Evolutionary conservation across 2,113 vertebrate genomes (phyloP), one percentile per base, ranked within the genome.

Genomic region (Fulica atra): DNA sequence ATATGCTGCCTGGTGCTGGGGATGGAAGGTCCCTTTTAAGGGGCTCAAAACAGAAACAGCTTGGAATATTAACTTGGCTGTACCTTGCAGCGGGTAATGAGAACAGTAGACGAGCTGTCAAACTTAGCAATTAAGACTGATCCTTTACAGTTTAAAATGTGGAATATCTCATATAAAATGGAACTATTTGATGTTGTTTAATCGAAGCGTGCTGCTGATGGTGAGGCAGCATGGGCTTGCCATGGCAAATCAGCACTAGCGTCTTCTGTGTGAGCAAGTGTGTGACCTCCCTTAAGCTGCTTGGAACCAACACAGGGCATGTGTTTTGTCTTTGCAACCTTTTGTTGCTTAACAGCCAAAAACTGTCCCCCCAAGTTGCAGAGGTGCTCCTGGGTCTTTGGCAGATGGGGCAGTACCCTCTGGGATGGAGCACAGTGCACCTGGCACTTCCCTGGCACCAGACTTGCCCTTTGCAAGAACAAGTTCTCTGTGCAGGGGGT

Each of bases 201-300:
- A 54, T 53, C 59, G 42, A 13, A 66, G 50, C 28, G 1, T 1
- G 81, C 16, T 46, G 20, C 83, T 33, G 50, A 16, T 6, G 26
- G 81, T 48, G 65, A 86, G 25, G 16, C 61, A 28, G 81, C 0
- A 0, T 1, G 14, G 60, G 59, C 21, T 71, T 13, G 18, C 24
- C 0, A 7, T 1, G 31, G 59, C 5, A 20, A 38, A 36, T 6
- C 25, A 6, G 26, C 13, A 0, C 20, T 10, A 4, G 16, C 23
- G 10, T 23, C 78, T 46, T 9, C 46, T 2, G 14, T 4, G 28
- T 16, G 11, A 74, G 74, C 26, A 19, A 11, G 19, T 0, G 16
- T 24, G 4, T 2, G 40, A 28, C 10, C 29, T 60, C 20, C 63
- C 26, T 36, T 0, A 1, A 0, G 8, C 10, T 4, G 42, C 33